Evolutionary conservation across 1,140 invertebrate species (phyloP).

Genomic region (Neodiprion pinetum): DNA sequence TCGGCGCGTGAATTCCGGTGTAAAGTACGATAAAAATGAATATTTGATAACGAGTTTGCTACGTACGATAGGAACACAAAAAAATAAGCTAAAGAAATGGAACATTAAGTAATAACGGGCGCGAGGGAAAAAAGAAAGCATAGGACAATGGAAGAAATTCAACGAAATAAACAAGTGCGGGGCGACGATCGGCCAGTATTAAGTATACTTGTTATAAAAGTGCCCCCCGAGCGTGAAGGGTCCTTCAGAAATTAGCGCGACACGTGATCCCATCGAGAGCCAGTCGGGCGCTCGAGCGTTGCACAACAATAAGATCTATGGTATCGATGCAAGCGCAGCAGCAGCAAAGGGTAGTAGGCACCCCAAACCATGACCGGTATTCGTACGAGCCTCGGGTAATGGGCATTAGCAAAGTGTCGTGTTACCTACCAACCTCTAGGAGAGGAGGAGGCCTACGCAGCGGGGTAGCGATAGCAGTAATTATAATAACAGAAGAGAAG

Average conservation of each 20-base stretch:
- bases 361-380: not conserved
- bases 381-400: slow-evolving; percentile 6
- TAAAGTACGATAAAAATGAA: no score
- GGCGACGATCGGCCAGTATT: no score
- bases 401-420: slow-evolving; percentile 7
- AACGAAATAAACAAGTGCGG: no score
- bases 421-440: not conserved
- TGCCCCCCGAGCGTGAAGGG: not conserved
- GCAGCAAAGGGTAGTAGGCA: not conserved
- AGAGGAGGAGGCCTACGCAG: not conserved
- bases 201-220: not conserved
- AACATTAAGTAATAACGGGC: no score
- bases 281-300: not conserved
- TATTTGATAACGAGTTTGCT: no score
- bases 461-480: slow-evolving; percentile 7
- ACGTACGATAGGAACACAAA: no score
- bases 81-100: no score
- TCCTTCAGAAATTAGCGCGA: not conserved
- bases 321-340: not conserved
- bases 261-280: slow-evolving; percentile 3
- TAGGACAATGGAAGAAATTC: no score
- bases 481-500: slow-evolving; percentile 2
- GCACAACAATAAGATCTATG: not conserved
- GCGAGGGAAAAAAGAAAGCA: no score
- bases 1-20: no score